phyloP scores from a whole-genome alignment of 2,888 invertebrate genomes.

The Chrysomela aeneicollis region DNA sequence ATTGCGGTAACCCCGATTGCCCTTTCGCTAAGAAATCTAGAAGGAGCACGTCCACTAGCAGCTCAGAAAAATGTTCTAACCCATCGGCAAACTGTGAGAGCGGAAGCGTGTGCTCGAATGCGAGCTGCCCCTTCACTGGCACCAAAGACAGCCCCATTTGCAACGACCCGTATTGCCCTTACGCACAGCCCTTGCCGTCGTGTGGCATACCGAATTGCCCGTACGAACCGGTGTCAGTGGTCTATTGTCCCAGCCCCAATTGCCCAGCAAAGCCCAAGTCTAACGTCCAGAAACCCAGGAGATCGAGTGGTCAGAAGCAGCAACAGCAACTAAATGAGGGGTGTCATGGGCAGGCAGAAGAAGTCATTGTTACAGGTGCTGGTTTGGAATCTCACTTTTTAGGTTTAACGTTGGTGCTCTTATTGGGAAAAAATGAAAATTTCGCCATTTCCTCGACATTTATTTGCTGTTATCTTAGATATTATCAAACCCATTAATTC shows the following conservation, averaged over 20 bases:
- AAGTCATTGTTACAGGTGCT: background rate
- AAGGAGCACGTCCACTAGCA: background rate
- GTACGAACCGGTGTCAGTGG: conserved; percentile 40
- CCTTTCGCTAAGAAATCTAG: conserved; percentile 24
- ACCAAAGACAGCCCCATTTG: conserved; percentile 35
- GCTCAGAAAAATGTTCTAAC: background rate
- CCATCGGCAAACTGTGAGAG: background rate
- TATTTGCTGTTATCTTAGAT: too few relatives aligned
- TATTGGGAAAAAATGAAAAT: too few relatives aligned
- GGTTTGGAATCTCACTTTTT: too few relatives aligned
- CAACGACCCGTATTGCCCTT: conserved; percentile 46
- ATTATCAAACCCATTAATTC: too few relatives aligned
- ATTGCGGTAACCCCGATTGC: conserved; percentile 42
- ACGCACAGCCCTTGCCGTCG: conserved; percentile 40
- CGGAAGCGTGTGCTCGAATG: conserved; percentile 32
- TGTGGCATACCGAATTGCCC: conserved; percentile 47
- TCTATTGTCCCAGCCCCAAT: conserved; percentile 20
- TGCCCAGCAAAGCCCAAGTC: conserved; percentile 2
- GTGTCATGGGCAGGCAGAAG: too few relatives aligned
- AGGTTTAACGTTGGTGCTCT: too few relatives aligned
- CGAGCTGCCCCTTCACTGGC: conserved; percentile 39
- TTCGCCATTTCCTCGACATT: too few relatives aligned
- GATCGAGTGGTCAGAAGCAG: background rate
- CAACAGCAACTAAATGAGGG: background rate
- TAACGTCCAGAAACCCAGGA: background rate